Base-by-base conservation (phyloP, 2,797 vertebrate genomes). In the Argyrosomus regius region DNA sequence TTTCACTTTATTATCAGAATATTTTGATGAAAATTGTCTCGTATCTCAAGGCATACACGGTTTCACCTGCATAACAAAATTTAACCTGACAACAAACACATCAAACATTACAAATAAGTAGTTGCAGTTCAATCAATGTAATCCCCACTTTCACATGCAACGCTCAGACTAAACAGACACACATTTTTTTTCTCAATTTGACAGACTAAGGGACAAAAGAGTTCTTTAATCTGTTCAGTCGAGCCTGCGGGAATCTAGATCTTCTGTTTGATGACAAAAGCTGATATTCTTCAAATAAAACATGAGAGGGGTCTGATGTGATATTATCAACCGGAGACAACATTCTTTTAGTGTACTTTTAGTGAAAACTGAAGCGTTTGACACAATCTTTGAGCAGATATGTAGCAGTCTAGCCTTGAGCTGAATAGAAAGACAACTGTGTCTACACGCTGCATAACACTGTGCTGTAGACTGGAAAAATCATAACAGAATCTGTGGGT, bases 181-280 rank as follows among this genome's bases (percentile, higher is more conserved):
- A 24, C 43, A 22, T 50, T 59, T 43, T 28, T 28, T 28, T 28
- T 28, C 26, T 31, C 6, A 6, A 7, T 31, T 6, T 31, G 5
- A 31, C 31, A 31, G 6, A 31, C 13, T n/a, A n/a, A 71, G n/a
- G 0, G 49, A 53, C 52, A 58, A 46, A 76, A 68, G 14, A 64
- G 22, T 20, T 12, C 26, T 20, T 18, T 12, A 53, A 41, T 61
- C 17, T 62, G n/a, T 69, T 50, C 11, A 68, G 57, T 79, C 1
- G 0, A 61, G 48, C 57, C 63, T 22, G 62, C 22, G 13, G 8
- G 45, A 78, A 31, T 18, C 3, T n/a, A 48, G 54, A 63, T 57
- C 49, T 24, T 62, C 49, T 45, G 26, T 2, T 61, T 48, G 50
- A 48, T 61, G 26, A 14, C 41, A 57, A 49, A 77, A 70, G 8